Percentiles rank a stretch among this genome's conserved stretches.
phyloP scores from a whole-genome alignment of 2,113 vertebrate species.

The Boulengeromyrus knoepffleri region DNA sequence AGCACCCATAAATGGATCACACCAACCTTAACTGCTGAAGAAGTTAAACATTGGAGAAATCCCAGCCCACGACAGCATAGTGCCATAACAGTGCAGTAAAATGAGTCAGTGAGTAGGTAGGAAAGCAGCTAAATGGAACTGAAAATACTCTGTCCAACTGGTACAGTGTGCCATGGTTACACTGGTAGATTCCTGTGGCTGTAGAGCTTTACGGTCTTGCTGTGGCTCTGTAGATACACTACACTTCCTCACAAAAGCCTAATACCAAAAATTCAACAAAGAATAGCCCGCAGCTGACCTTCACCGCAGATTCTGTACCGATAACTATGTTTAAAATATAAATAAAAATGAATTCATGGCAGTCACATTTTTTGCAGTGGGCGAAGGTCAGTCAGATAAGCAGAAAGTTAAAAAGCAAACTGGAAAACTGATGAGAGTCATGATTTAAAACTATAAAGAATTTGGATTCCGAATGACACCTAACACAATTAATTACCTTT shows the following conservation, averaged over 20 bases:
- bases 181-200: neutral
- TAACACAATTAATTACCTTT: neutral
- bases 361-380: neutral
- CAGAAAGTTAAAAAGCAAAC: neutral
- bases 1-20: constrained; percentile 37
- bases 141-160: neutral
- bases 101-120: constrained; percentile 2
- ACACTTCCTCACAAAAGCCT: neutral
- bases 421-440: neutral
- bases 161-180: neutral
- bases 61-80: neutral
- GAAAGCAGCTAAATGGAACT: neutral
- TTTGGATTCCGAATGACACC: neutral
- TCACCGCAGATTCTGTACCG: neutral
- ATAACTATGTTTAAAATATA: neutral
- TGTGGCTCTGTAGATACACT: neutral
- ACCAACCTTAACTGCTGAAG: constrained; percentile 29
- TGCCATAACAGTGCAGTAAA: neutral
- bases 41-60: constrained; percentile 41
- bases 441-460: neutral
- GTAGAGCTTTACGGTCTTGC: neutral
- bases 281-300: neutral
- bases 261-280: neutral
- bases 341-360: neutral
- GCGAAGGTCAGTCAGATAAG: neutral